Evolutionary conservation across 2,113 vertebrate genomes (phyloP).

Genomic region (Pogonocichla stellata): DNA sequence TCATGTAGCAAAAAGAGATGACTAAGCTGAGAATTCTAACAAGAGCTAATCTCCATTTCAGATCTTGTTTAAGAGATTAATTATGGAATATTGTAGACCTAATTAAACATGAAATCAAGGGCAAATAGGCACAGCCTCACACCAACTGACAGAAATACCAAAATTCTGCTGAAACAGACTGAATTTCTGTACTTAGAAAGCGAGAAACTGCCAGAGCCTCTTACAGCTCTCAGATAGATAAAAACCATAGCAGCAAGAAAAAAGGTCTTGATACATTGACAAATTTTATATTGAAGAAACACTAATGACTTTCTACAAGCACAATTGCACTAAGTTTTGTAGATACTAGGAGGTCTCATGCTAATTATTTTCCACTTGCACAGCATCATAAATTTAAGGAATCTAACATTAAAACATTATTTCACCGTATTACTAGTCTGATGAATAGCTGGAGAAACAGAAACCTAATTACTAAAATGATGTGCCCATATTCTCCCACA

Average conservation of each 20-base stretch:
- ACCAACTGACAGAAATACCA: neutral
- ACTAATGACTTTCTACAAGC: neutral
- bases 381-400: neutral
- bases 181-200: neutral
- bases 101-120: constrained; percentile 10
- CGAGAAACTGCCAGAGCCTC: neutral
- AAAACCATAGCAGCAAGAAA: neutral
- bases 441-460: neutral
- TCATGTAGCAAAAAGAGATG: neutral
- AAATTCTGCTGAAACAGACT: neutral
- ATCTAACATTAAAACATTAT: neutral
- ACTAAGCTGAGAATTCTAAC: neutral
- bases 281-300: neutral
- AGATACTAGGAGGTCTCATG: neutral
- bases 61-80: constrained; percentile 28
- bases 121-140: neutral
- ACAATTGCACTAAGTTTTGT: neutral
- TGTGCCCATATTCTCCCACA: neutral
- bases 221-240: neutral
- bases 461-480: neutral
- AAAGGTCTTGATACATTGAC: neutral
- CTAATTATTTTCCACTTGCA: neutral
- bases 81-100: constrained; percentile 17
- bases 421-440: neutral
- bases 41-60: constrained; percentile 16